Conservation (phyloP, 1,140 invertebrate genomes). For the Bombus confusus region DNA sequence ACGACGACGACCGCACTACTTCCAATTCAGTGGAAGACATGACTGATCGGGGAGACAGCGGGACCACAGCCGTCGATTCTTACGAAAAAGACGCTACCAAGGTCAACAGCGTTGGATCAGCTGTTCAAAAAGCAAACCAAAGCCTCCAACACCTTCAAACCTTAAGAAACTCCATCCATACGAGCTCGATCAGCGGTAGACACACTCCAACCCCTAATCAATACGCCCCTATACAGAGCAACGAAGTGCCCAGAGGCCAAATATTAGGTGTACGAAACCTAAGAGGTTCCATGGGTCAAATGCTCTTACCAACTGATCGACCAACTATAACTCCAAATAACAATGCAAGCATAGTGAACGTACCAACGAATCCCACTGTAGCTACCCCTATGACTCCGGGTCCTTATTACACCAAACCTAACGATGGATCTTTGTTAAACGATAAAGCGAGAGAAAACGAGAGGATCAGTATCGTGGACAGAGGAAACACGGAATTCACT, state of each 20-base stretch:
- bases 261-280: slow-evolving; percentile 78
- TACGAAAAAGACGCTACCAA: slow-evolving; percentile 34
- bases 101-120: slow-evolving; percentile 26
- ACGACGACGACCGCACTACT: slow-evolving; percentile 58
- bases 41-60: slow-evolving; percentile 1
- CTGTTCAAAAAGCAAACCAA: slow-evolving; percentile 71
- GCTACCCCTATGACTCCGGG: slow-evolving; percentile 47
- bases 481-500: slow-evolving; percentile 77
- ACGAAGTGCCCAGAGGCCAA: slow-evolving; percentile 65
- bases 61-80: not conserved
- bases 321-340: not conserved
- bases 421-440: slow-evolving; percentile 56
- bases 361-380: slow-evolving; percentile 38
- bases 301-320: slow-evolving; percentile 56
- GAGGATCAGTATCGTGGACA: slow-evolving; percentile 70
- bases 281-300: slow-evolving; percentile 61
- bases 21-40: slow-evolving; percentile 52
- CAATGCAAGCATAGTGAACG: not conserved
- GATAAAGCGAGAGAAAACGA: slow-evolving; percentile 60
- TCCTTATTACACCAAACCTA: slow-evolving; percentile 39
- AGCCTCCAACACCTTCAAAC: slow-evolving; percentile 77
- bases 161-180: slow-evolving; percentile 70
- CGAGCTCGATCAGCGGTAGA: slow-evolving; percentile 36
- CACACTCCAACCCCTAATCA: slow-evolving; percentile 45
- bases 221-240: slow-evolving; percentile 60